Conservation (phyloP, 1,140 invertebrate species). For the Cyphomyrmex costatus region DNA sequence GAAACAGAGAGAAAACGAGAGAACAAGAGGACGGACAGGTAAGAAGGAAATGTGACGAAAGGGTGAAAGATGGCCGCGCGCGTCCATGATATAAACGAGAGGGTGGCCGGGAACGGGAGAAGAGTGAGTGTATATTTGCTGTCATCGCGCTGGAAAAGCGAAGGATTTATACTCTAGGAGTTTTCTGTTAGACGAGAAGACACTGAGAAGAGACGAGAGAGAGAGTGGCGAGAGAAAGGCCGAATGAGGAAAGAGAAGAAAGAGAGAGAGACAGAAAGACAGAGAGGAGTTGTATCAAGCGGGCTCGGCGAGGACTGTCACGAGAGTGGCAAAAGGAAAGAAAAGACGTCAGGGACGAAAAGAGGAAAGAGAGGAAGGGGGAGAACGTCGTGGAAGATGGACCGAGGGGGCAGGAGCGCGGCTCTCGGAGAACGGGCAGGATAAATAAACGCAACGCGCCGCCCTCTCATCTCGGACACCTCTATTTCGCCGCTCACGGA, state of each 20-base stretch:
- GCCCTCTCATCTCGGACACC: conserved; percentile 85
- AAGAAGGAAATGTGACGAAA: conserved; percentile 17
- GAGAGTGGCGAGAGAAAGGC: conserved; percentile 61
- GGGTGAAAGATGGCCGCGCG: conserved; percentile 48
- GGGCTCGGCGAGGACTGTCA: conserved; percentile 42
- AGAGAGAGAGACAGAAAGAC: conserved; percentile 62
- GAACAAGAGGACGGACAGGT: neutral
- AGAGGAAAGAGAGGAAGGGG: conserved; percentile 6
- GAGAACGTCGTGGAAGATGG: conserved; percentile 40
- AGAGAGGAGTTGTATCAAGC: conserved; percentile 46
- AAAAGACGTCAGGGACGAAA: conserved; percentile 6
- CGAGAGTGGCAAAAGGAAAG: conserved; percentile 40
- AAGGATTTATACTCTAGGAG: conserved; percentile 49
- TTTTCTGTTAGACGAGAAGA: conserved; percentile 56
- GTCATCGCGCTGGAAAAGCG: conserved; percentile 53
- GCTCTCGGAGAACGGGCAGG: conserved; percentile 81
- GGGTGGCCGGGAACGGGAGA: neutral
- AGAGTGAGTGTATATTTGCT: conserved; percentile 55
- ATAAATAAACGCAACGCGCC: conserved; percentile 85
- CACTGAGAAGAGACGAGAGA: conserved; percentile 37
- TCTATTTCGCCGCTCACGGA: conserved; percentile 82
- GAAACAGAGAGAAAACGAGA: conserved; percentile 41
- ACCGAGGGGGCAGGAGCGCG: conserved; percentile 67
- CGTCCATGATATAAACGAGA: conserved; percentile 17
- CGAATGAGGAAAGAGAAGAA: conserved; percentile 67